Evolutionary conservation across 2,888 invertebrate species (phyloP), one percentile per base, ranked within the genome.

Genomic region (Antitype chi): DNA sequence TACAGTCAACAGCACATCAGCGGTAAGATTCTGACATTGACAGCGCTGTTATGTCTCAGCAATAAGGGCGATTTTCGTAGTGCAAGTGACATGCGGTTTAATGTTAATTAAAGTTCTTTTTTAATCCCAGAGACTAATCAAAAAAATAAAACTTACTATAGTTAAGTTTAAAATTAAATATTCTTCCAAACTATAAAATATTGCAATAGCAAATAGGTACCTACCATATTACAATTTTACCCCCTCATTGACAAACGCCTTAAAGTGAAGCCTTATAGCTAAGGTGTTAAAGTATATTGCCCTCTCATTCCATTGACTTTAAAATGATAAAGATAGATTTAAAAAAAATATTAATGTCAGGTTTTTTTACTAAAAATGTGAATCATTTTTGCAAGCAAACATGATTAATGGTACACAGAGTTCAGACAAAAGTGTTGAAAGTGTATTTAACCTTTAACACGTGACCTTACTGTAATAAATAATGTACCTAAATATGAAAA

Each of bases 261-360:
- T 47, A 17, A 11, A 53, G 17, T 17, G 60, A 53, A 77, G 15
- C 53, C 80, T 6, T 71, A 53, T 25, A 49, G 1, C 55, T 62
- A 62, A 47, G 25, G 71, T 71, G 47, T 79, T 79, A 71, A 55
- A 49, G 55, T 52, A 5, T 63, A 57, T 72, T 80, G 55, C 43
- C 43, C 28, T 80, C 17, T 72, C 55, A 17, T n/a, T 64, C 43
- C 17, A 32, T 64, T 63, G 38, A 43, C 28, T 72, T 52, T 63
- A 43, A 49, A 63, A 72, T 15, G 49, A 32, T 38, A 72, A 23
- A 28, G 28, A 43, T 0, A 20, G 7, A 43, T 15, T n/a, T n/a
- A n/a, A n/a, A 32, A 60, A 49, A 74, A 49, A 28, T 59, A 32
- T 9, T 25, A 57, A 52, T 5, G 1, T 11, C 9, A 64, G 17